Evolutionary conservation across 1,140 invertebrate genomes (phyloP).

Genomic region (Gryon sp.): DNA sequence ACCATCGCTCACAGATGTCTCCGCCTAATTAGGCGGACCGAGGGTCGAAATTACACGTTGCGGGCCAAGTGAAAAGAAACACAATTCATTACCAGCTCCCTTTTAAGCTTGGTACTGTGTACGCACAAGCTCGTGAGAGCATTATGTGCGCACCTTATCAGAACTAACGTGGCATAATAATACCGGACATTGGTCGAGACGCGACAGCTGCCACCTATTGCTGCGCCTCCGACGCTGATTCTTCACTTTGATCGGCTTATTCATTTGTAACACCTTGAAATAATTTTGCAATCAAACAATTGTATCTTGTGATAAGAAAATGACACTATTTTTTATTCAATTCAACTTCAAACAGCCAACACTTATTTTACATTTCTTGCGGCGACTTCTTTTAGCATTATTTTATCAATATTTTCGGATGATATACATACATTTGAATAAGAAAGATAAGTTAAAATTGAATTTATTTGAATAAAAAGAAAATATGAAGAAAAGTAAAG

Average conservation of each 20-base stretch:
- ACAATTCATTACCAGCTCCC: conserved; percentile 73
- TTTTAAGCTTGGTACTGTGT: conserved; percentile 45
- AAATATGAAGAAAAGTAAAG: too few relatives aligned
- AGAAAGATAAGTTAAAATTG: too few relatives aligned
- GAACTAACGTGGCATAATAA: conserved; percentile 61
- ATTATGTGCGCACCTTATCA: conserved; percentile 60
- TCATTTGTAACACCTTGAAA: conserved; percentile 20
- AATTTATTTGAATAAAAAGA: too few relatives aligned
- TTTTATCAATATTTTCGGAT: too few relatives aligned
- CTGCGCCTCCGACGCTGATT: conserved; percentile 40
- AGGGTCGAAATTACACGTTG: conserved; percentile 76
- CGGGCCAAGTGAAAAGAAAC: conserved; percentile 74
- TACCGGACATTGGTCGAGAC: conserved; percentile 46
- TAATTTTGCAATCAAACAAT: conserved; percentile 4
- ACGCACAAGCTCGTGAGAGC: conserved; percentile 47
- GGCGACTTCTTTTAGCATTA: too few relatives aligned
- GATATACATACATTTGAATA: too few relatives aligned
- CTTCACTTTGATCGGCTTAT: conserved; percentile 11
- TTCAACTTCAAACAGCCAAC: too few relatives aligned
- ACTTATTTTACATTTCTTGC: too few relatives aligned
- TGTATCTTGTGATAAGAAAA: not conserved
- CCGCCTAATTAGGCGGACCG: conserved; percentile 74
- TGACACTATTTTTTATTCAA: not conserved
- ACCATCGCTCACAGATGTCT: conserved; percentile 75
- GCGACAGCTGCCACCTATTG: conserved; percentile 39